These are phyloP conservation scores for Pagetopsis macropterus DNA, from an alignment of 2,797 vertebrate species.

Conservation along the genomic window DNA sequence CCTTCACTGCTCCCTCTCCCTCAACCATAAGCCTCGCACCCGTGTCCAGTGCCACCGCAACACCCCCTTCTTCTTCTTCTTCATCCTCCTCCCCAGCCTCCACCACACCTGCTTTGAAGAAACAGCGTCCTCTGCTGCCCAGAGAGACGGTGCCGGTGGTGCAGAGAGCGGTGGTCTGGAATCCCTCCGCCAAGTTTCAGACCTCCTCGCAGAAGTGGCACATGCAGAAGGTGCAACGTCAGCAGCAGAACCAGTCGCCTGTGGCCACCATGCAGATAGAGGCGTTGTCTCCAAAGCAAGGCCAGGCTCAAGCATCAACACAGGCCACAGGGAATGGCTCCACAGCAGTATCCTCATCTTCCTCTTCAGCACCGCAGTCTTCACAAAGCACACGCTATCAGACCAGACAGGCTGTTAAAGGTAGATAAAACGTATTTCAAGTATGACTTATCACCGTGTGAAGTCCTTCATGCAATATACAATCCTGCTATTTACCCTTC, in stretches of 20 bases:
- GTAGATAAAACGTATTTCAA: slow-evolving; percentile 73
- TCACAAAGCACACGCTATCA: slow-evolving; percentile 96
- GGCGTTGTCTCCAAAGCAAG: slow-evolving; percentile 66
- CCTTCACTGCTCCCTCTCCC: slow-evolving; percentile 79
- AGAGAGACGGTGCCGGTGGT: slow-evolving; percentile 94
- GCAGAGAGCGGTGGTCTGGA: slow-evolving; percentile 95
- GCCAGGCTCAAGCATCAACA: slow-evolving; percentile 59
- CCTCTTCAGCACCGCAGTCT: slow-evolving; percentile 82
- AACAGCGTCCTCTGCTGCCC: slow-evolving; percentile 95
- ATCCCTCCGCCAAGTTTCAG: slow-evolving; percentile 94
- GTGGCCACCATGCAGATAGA: slow-evolving; percentile 63
- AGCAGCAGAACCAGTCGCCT: slow-evolving; percentile 89
- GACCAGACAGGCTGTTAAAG: slow-evolving; percentile 97
- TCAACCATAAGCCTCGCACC: slow-evolving; percentile 78
- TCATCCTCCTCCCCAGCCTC: slow-evolving; percentile 55
- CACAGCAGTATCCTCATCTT: slow-evolving; percentile 55
- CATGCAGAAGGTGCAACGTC: slow-evolving; percentile 97
- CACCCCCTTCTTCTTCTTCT: slow-evolving; percentile 60
- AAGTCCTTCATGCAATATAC: not conserved
- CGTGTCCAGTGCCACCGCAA: slow-evolving; percentile 62
- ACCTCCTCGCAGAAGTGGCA: slow-evolving; percentile 99
- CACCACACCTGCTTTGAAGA: slow-evolving; percentile 85
- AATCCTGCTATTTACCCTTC: not conserved
- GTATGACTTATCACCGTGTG: not conserved
- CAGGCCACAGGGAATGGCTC: slow-evolving; percentile 56